Evolutionary conservation across 2,113 vertebrate species (phyloP).

Genomic region (Microtus pennsylvanicus): DNA sequence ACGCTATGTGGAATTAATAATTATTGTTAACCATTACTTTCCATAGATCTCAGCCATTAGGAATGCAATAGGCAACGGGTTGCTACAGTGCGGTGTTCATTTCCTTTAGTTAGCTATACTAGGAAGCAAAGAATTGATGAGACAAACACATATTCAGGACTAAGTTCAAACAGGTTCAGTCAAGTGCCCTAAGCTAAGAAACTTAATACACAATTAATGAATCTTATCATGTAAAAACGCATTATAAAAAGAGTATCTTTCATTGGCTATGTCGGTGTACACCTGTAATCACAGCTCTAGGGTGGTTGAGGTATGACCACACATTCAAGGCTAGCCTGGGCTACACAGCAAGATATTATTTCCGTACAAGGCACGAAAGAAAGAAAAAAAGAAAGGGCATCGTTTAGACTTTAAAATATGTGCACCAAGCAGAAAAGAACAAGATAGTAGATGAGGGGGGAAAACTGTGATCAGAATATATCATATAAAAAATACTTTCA

Average conservation of each 20-base stretch:
- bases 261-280: not conserved
- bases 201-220: not conserved
- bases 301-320: not conserved
- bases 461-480: not conserved
- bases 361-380: not conserved
- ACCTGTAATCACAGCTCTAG: not conserved
- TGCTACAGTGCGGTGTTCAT: not conserved
- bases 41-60: not conserved
- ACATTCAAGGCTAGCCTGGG: not conserved
- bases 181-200: not conserved
- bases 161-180: conserved; percentile 6
- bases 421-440: not conserved
- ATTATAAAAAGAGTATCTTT: conserved; percentile 1
- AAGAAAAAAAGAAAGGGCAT: not conserved
- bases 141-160: not conserved
- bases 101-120: not conserved
- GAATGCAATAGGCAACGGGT: not conserved
- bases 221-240: not conserved
- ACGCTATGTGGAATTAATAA: not conserved
- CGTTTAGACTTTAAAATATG: conserved; percentile 43
- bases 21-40: conserved; percentile 19
- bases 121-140: conserved; percentile 18
- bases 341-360: not conserved
- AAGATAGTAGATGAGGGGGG: not conserved
- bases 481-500: not conserved